Evolutionary conservation across 1,140 invertebrate species (phyloP).

Genomic region (Thalassaphorura encarpata): DNA sequence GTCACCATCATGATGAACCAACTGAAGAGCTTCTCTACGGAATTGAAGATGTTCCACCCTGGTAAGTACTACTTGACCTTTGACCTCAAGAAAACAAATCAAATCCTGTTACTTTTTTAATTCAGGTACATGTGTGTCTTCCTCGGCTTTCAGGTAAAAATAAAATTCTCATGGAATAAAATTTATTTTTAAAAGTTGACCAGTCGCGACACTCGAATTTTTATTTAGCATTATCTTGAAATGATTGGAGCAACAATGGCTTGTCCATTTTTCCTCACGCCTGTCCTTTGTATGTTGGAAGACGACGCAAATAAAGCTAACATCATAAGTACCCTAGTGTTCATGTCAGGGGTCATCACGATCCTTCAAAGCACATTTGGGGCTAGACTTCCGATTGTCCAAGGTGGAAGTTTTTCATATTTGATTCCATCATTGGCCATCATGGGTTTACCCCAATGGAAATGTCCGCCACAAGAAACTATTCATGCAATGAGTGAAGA

Average conservation of each 20-base stretch:
- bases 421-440: constrained; percentile 42
- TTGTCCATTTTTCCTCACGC: constrained; percentile 72
- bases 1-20: too few relatives aligned
- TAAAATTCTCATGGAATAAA: too few relatives aligned
- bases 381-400: constrained; percentile 44
- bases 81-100: constrained; percentile 52
- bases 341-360: constrained; percentile 44
- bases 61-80: constrained; percentile 70
- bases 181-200: too few relatives aligned
- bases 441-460: constrained; percentile 38
- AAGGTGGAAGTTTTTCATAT: constrained; percentile 43
- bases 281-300: constrained; percentile 43
- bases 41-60: constrained; percentile 69
- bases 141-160: not conserved
- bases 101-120: not conserved
- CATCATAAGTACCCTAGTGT: constrained; percentile 43
- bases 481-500: not conserved
- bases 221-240: constrained; percentile 69
- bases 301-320: constrained; percentile 36
- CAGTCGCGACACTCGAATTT: too few relatives aligned
- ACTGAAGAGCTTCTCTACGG: constrained; percentile 55
- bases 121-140: not conserved
- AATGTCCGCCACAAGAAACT: constrained; percentile 32
- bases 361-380: constrained; percentile 45
- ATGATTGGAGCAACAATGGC: constrained; percentile 79